phyloP scores from a whole-genome alignment of 1,140 invertebrate genomes.

The Paralvinella palmiformis region DNA sequence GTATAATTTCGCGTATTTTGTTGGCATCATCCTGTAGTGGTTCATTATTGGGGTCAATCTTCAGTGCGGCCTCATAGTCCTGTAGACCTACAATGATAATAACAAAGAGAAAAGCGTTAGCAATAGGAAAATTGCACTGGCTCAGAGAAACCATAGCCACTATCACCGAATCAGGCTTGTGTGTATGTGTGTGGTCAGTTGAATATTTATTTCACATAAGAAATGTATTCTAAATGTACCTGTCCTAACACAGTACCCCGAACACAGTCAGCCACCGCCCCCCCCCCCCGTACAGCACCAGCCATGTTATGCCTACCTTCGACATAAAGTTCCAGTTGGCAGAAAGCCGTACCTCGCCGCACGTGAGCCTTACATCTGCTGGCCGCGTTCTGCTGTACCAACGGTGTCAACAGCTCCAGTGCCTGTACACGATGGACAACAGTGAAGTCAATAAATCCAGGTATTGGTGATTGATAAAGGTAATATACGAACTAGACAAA shows the following conservation, averaged over 20 bases:
- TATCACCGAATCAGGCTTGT: no score
- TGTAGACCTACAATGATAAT: conserved; percentile 52
- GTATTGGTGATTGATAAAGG: no score
- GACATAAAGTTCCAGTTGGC: conserved; percentile 62
- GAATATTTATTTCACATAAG: no score
- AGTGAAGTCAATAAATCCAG: no score
- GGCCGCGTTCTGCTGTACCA: conserved; percentile 63
- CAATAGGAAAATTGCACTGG: neutral
- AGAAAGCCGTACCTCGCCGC: conserved; percentile 65
- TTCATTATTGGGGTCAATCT: conserved; percentile 57
- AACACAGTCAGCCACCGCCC: no score
- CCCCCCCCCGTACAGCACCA: no score
- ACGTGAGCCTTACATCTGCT: conserved; percentile 65
- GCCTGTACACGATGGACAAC: conserved; percentile 50
- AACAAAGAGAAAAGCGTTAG: neutral
- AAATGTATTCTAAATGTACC: no score
- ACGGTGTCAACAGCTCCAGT: conserved; percentile 65
- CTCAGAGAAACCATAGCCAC: neutral
- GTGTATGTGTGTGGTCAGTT: no score
- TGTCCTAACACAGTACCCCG: no score
- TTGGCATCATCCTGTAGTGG: conserved; percentile 51
- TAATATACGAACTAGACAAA: no score
- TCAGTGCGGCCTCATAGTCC: conserved; percentile 67
- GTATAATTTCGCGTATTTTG: conserved; percentile 43
- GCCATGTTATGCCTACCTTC: conserved; percentile 56